Base-by-base conservation (phyloP, 2,888 invertebrate genomes). In the Zygogramma bicolorata region DNA sequence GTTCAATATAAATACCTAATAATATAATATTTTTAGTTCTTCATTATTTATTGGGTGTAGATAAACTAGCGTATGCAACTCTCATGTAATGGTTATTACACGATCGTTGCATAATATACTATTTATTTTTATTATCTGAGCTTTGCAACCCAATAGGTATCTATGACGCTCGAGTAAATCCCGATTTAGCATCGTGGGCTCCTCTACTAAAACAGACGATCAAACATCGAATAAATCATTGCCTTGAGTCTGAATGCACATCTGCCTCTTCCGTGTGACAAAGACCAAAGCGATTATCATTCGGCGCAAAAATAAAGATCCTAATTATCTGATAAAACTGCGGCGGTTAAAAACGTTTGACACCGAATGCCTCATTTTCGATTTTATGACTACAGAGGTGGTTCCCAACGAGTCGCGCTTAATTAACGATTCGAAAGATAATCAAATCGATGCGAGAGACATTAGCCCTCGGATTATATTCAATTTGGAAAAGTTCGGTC, bases 381-480 rank as follows among this genome's bases (percentile, higher is more conserved):
- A 68, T 68, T 67, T 71, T 71, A 68, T 71, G 68, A 71, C 65
- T 65, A 68, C 65, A 65, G 68, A 46, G 67, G 59, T 60, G 68
- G 58, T 38, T 63, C 58, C 57, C 40, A 63, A 67, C 31, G 67
- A 67, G 59, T 58, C 59, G 29, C 27, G 63, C 60, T 68, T 71
- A 68, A 71, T 71, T 71, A 71, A 71, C 68, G 67, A 71, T 71
- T 68, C 68, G 58, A 15, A 22, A 71, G 71, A 71, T 71, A 68
- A 71, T 71, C 63, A 27, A 53, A 27, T 34, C 58, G 63, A 59
- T 71, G 67, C 63, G 34, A 42, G 42, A 59, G 71, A 67, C 62
- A 71, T 67, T 71, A 70, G 65, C 70, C 59, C 65, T 65, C 60
- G 46, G 70, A 70, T 65, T 70, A 65, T 42, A 70, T 70, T 70